Conservation (phyloP, 2,113 vertebrate species). For the Equus przewalskii region DNA sequence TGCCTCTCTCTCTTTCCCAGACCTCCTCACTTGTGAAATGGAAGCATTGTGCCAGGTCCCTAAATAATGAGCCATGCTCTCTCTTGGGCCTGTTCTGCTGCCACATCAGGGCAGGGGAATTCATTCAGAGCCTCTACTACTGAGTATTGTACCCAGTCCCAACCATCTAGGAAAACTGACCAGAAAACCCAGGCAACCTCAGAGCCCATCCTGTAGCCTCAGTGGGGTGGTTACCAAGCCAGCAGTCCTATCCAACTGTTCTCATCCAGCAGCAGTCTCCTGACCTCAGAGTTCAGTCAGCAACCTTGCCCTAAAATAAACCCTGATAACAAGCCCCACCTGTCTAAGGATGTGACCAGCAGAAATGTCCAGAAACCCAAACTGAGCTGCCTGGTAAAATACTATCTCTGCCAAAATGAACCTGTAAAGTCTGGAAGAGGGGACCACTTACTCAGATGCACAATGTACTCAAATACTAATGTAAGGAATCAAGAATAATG, state of each 20-base stretch:
- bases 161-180: not conserved
- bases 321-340: not conserved
- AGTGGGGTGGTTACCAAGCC: not conserved
- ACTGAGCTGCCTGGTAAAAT: not conserved
- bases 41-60: not conserved
- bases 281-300: not conserved
- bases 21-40: too few species aligned
- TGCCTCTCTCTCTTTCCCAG: not conserved
- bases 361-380: not conserved
- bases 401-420: not conserved
- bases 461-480: not conserved
- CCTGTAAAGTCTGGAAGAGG: not conserved
- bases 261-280: not conserved
- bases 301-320: not conserved
- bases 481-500: too few species aligned
- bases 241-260: not conserved
- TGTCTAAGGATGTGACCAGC: not conserved
- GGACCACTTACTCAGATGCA: not conserved
- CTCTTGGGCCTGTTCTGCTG: not conserved
- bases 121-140: not conserved
- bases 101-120: not conserved
- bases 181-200: not conserved
- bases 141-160: not conserved
- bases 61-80: not conserved
- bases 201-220: not conserved